Percentiles rank a stretch among this genome's conserved stretches.
phyloP scores from a whole-genome alignment of 2,797 vertebrate species.

The Triplophysa bombifrons region DNA sequence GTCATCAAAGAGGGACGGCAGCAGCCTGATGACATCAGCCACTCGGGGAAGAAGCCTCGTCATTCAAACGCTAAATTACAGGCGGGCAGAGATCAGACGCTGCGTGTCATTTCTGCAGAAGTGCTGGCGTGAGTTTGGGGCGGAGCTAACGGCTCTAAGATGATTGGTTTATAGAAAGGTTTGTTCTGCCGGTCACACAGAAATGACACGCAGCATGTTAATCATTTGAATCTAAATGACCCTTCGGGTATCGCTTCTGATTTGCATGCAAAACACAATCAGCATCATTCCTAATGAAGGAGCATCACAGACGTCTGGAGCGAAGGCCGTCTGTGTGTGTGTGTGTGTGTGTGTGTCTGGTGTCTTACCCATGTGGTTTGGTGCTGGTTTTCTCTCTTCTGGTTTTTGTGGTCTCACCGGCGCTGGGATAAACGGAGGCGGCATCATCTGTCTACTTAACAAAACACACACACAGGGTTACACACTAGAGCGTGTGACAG shows the following conservation, averaged over 20 bases:
- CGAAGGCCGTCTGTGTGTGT: conserved; percentile 2
- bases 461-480: neutral
- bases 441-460: conserved; percentile 90
- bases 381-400: conserved; percentile 80
- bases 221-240: neutral
- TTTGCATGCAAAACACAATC: conserved; percentile 33
- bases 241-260: neutral
- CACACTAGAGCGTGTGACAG: neutral
- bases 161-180: neutral
- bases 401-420: conserved; percentile 82
- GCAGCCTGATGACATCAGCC: conserved; percentile 59
- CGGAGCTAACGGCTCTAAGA: neutral
- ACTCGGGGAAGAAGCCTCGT: conserved; percentile 45
- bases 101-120: neutral
- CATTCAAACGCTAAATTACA: conserved; percentile 1
- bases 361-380: conserved; percentile 84
- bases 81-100: neutral
- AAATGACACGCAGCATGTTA: conserved; percentile 11
- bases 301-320: neutral
- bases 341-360: conserved; percentile 20
- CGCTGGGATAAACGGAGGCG: conserved; percentile 79
- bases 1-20: conserved; percentile 69
- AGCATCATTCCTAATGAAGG: neutral
- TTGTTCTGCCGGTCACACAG: neutral
- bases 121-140: neutral